Base-by-base conservation (phyloP, 2,888 invertebrate species). In the Agonum fuliginosum region DNA sequence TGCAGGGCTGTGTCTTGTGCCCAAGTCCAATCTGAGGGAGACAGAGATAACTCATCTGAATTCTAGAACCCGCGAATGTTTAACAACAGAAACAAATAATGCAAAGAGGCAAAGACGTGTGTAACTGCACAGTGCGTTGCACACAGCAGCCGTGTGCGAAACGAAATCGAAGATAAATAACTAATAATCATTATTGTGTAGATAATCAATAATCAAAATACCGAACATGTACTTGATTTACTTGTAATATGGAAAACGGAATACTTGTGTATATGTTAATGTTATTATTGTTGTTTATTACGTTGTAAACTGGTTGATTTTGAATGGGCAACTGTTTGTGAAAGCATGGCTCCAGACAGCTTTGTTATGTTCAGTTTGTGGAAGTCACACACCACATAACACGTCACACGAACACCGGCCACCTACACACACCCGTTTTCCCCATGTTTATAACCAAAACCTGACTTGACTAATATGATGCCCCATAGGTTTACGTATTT, bases 131-230 rank as follows among this genome's bases (percentile, higher is more conserved):
- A 62, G 17, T 14, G 27, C 30, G 10, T 6, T 3, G 58, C 30
- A 30, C 30, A 8, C 58, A 62, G 6, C 30, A 27, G 30, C 46
- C 62, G 58, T 74, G 67, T 75, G 75, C 75, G 70, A 72, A 72
- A 76, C 78, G 76, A 78, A 79, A 78, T 78, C 74, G 73, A 78
- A 77, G 67, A 65, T 76, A 73, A 62, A 78, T 69, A 86, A 85
- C 85, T 86, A 86, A 86, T 86, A 85, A 86, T 86, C 85, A 86
- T 86, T 86, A 87, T 85, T 86, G 86, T 87, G 86, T 87, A 87
- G 86, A 87, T 87, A 87, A 87, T 86, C 86, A 86, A 86, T 86
- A 86, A 86, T 86, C 85, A 86, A 86, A 85, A 83, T 81, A 82
- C 85, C 80, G 85, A 84, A 85, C 84, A 86, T 65, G 84, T 84